Base-by-base conservation (phyloP, 2,888 invertebrate genomes). In the Halictus quadricinctus region DNA sequence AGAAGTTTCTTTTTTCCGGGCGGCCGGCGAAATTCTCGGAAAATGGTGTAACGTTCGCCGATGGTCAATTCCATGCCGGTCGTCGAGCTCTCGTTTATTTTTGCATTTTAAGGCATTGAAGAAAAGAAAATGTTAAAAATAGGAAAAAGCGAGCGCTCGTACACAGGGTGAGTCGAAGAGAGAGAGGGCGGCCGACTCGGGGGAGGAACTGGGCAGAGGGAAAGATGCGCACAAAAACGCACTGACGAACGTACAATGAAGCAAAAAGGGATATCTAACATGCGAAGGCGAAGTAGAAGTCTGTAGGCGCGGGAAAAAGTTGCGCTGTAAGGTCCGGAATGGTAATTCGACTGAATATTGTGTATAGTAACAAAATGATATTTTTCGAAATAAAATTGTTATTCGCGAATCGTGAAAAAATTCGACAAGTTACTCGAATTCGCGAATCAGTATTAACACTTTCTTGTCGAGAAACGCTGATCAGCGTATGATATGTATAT, bases 31-130 rank as follows among this genome's bases (percentile, higher is more conserved):
- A 91, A 92, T 93, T 90, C 50, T 81, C 50, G 76, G 81, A 93
- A 92, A 92, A 91, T 91, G 79, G 64, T 25, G 69, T 29, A 73
- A 60, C 13, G 58, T 29, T 76, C 64, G 50, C 82, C 70, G 72
- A 69, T 78, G 88, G 90, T 87, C 90, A 90, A 90, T 90, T 90
- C 87, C 89, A 85, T 90, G 72, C 69, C 90, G 70, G 84, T 25
- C 84, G 84, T 79, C 88, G 77, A 74, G 87, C 86, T 85, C 88
- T 93, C 93, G 93, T 93, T 93, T 93, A 93, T 93, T 93, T 93
- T 93, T 93, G 93, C 93, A 93, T 93, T 93, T 93, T 93, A 93
- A 93, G 93, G 93, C 93, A 93, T 93, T 91, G 93, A 93, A 93
- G 93, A 93, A 93, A 93, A 93, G 93, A 93, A 93, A 93, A 93